Evolutionary conservation across 2,113 vertebrate genomes (phyloP).

Genomic region (Alligator sinensis): DNA sequence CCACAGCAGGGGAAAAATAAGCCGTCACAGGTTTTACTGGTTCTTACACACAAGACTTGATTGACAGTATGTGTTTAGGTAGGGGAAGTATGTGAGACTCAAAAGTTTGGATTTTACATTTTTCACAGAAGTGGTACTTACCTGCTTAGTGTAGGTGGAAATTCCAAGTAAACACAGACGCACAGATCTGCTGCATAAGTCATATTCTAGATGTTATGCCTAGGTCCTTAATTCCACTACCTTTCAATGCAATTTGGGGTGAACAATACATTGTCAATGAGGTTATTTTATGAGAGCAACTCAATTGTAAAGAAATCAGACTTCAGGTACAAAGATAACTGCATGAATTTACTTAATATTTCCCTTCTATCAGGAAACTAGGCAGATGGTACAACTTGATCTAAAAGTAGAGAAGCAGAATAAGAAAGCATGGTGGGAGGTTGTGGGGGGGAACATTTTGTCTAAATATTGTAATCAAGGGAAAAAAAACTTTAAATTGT

Average conservation of each 20-base stretch:
- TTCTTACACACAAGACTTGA: no score
- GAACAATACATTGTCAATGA: not conserved
- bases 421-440: no score
- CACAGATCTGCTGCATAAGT: not conserved
- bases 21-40: no score
- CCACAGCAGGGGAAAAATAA: no score
- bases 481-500: no score
- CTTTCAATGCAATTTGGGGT: slow-evolving; percentile 39
- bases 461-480: not conserved
- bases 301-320: slow-evolving; percentile 55
- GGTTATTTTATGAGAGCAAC: slow-evolving; percentile 31
- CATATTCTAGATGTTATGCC: not conserved
- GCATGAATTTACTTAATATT: slow-evolving; percentile 50
- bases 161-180: not conserved
- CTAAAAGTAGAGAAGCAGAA: no score
- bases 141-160: not conserved
- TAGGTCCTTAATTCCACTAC: not conserved
- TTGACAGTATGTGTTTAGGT: no score
- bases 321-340: slow-evolving; percentile 50
- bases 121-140: not conserved
- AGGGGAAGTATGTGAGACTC: no score
- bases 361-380: slow-evolving; percentile 21
- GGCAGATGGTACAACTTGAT: slow-evolving; percentile 54
- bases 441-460: not conserved
- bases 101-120: not conserved